Evolutionary conservation across 2,797 vertebrate species (phyloP).

Genomic region (Psittacula echo): DNA sequence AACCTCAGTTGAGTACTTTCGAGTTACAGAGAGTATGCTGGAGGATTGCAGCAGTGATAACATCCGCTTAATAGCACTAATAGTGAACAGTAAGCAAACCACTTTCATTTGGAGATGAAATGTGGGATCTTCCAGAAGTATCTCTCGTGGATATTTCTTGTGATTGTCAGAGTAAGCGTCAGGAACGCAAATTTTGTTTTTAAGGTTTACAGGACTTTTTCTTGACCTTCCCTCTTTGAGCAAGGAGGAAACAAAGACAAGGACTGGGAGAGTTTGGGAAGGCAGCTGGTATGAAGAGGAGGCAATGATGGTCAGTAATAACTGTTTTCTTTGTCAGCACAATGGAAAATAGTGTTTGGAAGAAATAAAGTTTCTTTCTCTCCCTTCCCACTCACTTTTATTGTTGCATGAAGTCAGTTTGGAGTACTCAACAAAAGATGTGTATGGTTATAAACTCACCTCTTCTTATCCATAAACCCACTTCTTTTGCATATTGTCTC

Average conservation of each 20-base stretch:
- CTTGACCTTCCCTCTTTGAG: neutral
- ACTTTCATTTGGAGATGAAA: neutral
- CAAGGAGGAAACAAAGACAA: neutral
- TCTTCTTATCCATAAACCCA: neutral
- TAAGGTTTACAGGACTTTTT: neutral
- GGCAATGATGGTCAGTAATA: neutral
- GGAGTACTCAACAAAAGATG: neutral
- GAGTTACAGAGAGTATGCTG: neutral
- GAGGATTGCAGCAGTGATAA: neutral
- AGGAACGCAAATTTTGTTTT: neutral
- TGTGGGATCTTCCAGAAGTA: neutral
- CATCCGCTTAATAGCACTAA: neutral
- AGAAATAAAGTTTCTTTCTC: neutral
- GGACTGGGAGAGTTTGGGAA: neutral
- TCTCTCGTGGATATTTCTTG: neutral
- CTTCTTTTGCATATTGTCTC: neutral
- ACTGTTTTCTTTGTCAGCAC: neutral
- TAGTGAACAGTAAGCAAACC: neutral
- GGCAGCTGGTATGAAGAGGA: neutral
- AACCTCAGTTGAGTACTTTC: neutral
- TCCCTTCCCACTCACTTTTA: neutral
- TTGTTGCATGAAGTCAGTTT: neutral
- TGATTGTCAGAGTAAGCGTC: neutral
- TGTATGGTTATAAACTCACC: neutral
- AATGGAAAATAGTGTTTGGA: neutral